These are phyloP conservation scores for Andinoacara biseriatus DNA, from an alignment of 2,113 vertebrate species.

Conservation along the genomic window DNA sequence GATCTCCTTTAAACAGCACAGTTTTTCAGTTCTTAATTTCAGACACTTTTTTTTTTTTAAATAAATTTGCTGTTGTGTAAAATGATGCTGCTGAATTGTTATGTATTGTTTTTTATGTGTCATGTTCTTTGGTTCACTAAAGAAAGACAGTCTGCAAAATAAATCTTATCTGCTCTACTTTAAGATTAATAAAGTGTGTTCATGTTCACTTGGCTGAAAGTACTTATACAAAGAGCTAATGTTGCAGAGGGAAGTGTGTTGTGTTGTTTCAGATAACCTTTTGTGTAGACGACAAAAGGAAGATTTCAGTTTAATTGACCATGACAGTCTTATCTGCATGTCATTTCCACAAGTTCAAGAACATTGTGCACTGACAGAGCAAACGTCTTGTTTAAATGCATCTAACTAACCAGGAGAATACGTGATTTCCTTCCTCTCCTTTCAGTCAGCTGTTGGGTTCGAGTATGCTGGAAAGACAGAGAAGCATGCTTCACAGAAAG, in stretches of 20 bases:
- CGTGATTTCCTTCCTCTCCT: constrained; percentile 42
- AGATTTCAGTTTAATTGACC: neutral
- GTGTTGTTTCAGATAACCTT: neutral
- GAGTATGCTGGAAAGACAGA: constrained; percentile 96
- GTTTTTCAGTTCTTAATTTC: neutral
- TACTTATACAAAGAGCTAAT: neutral
- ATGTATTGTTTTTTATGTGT: neutral
- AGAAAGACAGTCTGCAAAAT: neutral
- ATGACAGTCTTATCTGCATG: neutral
- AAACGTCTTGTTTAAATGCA: neutral
- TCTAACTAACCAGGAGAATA: neutral
- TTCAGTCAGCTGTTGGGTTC: constrained; percentile 95
- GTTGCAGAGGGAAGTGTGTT: neutral
- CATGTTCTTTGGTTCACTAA: neutral
- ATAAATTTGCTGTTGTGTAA: neutral
- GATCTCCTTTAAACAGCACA: neutral
- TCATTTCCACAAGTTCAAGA: fast-evolving
- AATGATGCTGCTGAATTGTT: neutral
- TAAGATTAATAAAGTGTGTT: neutral
- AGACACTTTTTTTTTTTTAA: neutral
- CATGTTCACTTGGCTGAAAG: neutral
- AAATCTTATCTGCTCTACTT: no score
- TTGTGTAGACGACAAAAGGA: fast-evolving
- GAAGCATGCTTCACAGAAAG: constrained; percentile 98
- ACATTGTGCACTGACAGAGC: fast-evolving